Base-by-base conservation (phyloP, 2,888 invertebrate species). In the Bhutanitis thaidina region DNA sequence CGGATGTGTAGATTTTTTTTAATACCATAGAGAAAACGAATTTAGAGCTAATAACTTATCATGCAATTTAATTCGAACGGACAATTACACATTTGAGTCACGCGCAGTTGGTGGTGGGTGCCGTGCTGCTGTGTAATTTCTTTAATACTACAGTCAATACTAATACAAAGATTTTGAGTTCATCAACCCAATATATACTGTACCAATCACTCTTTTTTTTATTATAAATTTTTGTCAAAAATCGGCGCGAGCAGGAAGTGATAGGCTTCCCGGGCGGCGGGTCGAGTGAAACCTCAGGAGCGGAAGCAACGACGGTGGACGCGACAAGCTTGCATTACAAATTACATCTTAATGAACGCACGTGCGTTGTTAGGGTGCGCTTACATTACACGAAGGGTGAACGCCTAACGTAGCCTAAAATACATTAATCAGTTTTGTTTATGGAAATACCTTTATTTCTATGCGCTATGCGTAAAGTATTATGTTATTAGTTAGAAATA, bases 311-410 rank as follows among this genome's bases (percentile, higher is more conserved):
- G 68, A 64, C 68, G 68, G 64, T 65, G 61, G 55, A 68, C 56
- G 62, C 73, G 77, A 80, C 83, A 71, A 69, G 74, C 77, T 68
- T 80, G 84, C 80, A 80, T 84, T 86, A 87, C 84, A 84, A 88
- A 88, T 83, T 76, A 76, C 80, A 69, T 63, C 68, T 71, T 84
- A 84, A 84, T 80, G 81, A 77, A 81, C 77, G 67, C 85, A 83
- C 82, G 82, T 79, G 78, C 69, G 64, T 65, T 51, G 64, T 65
- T 52, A 43, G 46, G 39, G 52, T 57, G 47, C 47, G 51, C 41
- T 46, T 52, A 47, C 37, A 43, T 15, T 46, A 29, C 20, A 27
- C 41, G 13, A 32, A 32, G 13, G 15, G n/a, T 14, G 15, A 13
- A n/a, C 13, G 4, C 16, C 39, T 12, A 20, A 40, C 15, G 27